These are phyloP conservation scores for Turnix velox DNA, from an alignment of 2,113 vertebrate genomes.

Conservation along the genomic window DNA sequence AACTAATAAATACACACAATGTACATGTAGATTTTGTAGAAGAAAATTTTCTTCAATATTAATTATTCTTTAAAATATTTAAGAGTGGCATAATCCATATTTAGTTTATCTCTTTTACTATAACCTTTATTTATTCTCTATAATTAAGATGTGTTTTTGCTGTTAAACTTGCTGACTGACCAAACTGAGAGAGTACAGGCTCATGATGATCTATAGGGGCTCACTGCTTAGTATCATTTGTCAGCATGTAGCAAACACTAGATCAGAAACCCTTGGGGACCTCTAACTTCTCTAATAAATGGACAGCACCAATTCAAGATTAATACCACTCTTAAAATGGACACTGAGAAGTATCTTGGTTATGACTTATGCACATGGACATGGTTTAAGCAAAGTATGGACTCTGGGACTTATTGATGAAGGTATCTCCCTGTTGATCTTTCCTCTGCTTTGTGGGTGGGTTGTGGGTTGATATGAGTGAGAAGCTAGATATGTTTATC, in stretches of 20 bases:
- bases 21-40: neutral
- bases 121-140: neutral
- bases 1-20: neutral
- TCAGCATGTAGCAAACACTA: neutral
- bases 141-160: neutral
- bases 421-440: neutral
- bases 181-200: neutral
- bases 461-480: fast-evolving
- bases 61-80: neutral
- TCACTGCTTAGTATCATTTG: neutral
- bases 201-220: neutral
- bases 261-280: neutral
- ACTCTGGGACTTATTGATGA: neutral
- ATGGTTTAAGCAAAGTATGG: fast-evolving
- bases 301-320: neutral
- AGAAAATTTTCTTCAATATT: neutral
- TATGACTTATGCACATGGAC: fast-evolving
- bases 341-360: fast-evolving
- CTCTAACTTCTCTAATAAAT: neutral
- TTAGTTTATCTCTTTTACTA: neutral
- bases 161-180: neutral
- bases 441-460: neutral
- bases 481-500: neutral
- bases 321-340: neutral
- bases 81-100: neutral